Evolutionary conservation across 2,113 vertebrate genomes (phyloP).

Genomic region (Promerops cafer): DNA sequence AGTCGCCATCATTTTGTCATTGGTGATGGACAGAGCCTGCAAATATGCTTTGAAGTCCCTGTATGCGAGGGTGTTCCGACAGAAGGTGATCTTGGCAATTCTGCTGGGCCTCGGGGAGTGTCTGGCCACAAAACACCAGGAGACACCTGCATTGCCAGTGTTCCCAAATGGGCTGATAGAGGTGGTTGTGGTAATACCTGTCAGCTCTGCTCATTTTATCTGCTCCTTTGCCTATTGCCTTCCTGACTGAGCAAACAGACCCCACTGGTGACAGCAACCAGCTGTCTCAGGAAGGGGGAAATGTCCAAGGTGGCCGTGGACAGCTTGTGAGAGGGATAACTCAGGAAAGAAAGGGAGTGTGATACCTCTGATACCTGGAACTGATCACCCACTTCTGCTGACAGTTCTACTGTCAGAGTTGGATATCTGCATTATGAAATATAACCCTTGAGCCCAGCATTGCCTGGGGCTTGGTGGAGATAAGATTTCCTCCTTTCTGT

Average conservation of each 20-base stretch:
- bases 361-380: neutral
- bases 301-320: neutral
- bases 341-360: neutral
- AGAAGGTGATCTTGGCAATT: neutral
- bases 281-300: neutral
- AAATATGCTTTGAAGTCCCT: neutral
- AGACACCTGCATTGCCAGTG: neutral
- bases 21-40: neutral
- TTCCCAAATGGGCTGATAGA: neutral
- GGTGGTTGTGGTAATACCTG: neutral
- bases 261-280: neutral
- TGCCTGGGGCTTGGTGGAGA: neutral
- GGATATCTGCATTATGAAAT: neutral
- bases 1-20: neutral
- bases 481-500: neutral
- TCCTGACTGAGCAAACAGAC: neutral
- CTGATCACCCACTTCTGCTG: neutral
- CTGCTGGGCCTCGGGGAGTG: neutral
- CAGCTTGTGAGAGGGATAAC: neutral
- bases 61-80: neutral
- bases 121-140: neutral
- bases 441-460: neutral
- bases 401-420: neutral
- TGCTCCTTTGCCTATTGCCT: neutral
- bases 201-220: neutral